A percentile compares a stretch with the other conserved stretches of the same genome.
These are phyloP conservation scores for Physocephala rufipes DNA, from an alignment of 2,888 invertebrate genomes.

Conservation along the genomic window DNA sequence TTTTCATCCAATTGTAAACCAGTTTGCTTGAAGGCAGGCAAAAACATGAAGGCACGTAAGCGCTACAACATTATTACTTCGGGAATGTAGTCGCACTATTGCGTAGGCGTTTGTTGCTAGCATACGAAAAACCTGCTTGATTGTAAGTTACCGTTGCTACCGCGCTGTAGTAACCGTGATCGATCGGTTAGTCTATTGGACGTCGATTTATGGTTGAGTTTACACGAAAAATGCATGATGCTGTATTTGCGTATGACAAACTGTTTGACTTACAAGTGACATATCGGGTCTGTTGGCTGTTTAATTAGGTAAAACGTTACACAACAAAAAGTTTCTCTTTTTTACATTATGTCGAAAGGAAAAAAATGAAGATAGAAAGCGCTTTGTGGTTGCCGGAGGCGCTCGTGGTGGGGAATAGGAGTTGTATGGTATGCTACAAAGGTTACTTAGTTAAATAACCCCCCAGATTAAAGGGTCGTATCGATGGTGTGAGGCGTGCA, in stretches of 20 bases:
- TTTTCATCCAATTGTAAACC: neutral
- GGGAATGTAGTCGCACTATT: conserved; percentile 7
- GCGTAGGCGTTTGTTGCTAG: conserved; percentile 28
- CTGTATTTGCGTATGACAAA: conserved; percentile 7
- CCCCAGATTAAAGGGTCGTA: too few species aligned
- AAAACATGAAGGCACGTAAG: conserved; percentile 12
- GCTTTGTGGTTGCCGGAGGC: too few species aligned
- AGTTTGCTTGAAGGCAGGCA: neutral
- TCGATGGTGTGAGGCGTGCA: too few species aligned
- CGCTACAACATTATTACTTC: conserved; percentile 3
- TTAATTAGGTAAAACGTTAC: conserved; percentile 12
- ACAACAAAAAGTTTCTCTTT: conserved; percentile 1
- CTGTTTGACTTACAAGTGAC: conserved; percentile 16
- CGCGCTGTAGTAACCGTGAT: neutral
- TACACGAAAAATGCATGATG: neutral
- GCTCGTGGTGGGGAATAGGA: neutral
- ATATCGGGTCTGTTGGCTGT: conserved; percentile 22
- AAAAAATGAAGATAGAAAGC: neutral
- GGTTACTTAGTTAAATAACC: too few species aligned
- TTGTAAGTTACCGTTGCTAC: neutral
- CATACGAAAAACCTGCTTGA: conserved; percentile 2
- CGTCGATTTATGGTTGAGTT: too few species aligned
- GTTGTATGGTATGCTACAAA: neutral
- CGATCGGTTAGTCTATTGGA: neutral
- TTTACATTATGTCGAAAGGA: conserved; percentile 7